These are phyloP conservation scores for Zaprionus africanus DNA, from an alignment of 1,140 invertebrate species.

Conservation along the genomic window DNA sequence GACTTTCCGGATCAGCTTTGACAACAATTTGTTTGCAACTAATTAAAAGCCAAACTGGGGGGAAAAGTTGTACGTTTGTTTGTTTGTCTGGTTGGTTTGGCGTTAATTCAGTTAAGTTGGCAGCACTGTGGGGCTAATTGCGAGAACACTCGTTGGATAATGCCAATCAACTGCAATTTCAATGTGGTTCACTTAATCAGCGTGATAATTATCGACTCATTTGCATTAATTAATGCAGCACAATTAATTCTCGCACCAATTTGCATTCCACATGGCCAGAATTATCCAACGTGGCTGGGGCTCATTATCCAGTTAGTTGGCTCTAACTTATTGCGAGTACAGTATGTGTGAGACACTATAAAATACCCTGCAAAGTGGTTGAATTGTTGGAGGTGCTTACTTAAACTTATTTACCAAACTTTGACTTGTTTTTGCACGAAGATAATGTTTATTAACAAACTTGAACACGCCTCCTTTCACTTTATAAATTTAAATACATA, in stretches of 20 bases:
- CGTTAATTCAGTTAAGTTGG: conserved; percentile 18
- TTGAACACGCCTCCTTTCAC: no score
- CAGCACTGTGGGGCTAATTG: conserved; percentile 28
- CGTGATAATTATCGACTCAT: conserved; percentile 49
- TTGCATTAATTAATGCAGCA: conserved; percentile 61
- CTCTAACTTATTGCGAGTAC: conserved; percentile 16
- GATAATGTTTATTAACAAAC: no score
- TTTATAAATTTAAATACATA: no score
- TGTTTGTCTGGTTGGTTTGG: conserved; percentile 9
- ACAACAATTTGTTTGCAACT: conserved; percentile 32
- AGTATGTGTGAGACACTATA: no score
- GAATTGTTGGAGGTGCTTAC: no score
- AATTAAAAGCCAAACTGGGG: conserved; percentile 30
- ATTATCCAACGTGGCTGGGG: neutral
- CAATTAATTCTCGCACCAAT: conserved; percentile 25
- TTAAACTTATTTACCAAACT: no score
- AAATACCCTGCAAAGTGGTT: no score
- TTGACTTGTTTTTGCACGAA: no score
- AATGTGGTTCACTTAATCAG: conserved; percentile 57
- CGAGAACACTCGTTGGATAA: neutral
- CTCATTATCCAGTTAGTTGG: conserved; percentile 25
- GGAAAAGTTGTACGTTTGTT: conserved; percentile 9
- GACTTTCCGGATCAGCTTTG: conserved; percentile 14
- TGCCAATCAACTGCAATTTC: conserved; percentile 48
- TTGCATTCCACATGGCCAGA: neutral